A percentile compares a stretch with the other conserved stretches of the same genome.
Conservation (phyloP, 2,888 invertebrate species). For the Luperina testacea region DNA sequence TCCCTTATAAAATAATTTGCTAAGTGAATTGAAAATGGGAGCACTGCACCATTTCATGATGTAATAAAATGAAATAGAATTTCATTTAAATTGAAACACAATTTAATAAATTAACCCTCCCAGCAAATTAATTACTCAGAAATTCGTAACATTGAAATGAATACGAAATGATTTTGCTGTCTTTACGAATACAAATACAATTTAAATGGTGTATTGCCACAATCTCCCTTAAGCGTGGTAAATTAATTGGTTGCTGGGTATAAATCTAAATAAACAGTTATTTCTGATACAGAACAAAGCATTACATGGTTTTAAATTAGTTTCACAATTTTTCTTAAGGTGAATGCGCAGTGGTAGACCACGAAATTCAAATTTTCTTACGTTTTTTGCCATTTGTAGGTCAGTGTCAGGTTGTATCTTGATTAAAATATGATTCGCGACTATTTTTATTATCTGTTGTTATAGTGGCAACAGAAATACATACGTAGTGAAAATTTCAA, state of each 20-base stretch:
- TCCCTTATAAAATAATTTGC: neutral
- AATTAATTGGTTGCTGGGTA: slow-evolving; percentile 26
- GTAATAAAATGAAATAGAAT: slow-evolving; percentile 4
- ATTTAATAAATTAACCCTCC: slow-evolving; percentile 12
- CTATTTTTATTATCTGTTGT: too few relatives aligned
- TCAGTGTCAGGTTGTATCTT: too few relatives aligned
- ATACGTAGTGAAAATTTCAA: too few relatives aligned
- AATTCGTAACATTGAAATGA: slow-evolving; percentile 27
- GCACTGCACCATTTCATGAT: slow-evolving; percentile 4
- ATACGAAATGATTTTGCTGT: slow-evolving; percentile 32
- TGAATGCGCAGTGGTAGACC: too few relatives aligned
- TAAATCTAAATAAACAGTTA: slow-evolving; percentile 27
- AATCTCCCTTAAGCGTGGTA: slow-evolving; percentile 8
- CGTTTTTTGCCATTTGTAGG: too few relatives aligned
- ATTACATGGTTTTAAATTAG: slow-evolving; percentile 15
- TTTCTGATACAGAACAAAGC: slow-evolving; percentile 10
- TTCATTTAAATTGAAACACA: slow-evolving; percentile 11
- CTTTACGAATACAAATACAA: slow-evolving; percentile 18
- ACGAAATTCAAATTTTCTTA: too few relatives aligned
- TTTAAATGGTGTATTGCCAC: slow-evolving; percentile 21
- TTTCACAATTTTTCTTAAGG: neutral
- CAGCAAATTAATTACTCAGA: slow-evolving; percentile 7
- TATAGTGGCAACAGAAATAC: too few relatives aligned
- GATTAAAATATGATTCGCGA: too few relatives aligned
- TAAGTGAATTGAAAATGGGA: neutral